Conservation (phyloP, 2,888 invertebrate genomes). For the Ganaspis brasiliensis region DNA sequence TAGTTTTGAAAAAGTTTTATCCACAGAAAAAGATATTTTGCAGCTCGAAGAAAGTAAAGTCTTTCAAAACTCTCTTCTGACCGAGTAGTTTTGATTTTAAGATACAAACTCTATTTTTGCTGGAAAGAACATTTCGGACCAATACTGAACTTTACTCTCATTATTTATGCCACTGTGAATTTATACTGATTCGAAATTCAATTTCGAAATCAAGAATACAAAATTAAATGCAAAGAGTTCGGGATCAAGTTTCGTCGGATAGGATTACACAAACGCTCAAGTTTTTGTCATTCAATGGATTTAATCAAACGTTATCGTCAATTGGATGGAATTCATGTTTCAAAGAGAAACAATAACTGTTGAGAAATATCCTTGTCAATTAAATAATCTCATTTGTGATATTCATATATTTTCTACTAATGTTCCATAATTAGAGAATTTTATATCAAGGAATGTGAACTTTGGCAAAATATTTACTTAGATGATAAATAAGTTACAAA, state of each 20-base stretch:
- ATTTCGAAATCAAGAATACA: slow-evolving; percentile 48
- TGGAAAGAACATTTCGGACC: not conserved
- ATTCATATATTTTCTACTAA: not conserved
- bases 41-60: not conserved
- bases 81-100: not conserved
- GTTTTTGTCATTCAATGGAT: not conserved
- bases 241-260: slow-evolving; percentile 26
- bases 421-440: no score
- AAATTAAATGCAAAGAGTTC: slow-evolving; percentile 52
- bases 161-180: slow-evolving; percentile 15
- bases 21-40: not conserved
- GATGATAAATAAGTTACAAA: no score
- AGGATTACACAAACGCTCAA: slow-evolving; percentile 9
- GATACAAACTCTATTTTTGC: not conserved
- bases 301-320: not conserved
- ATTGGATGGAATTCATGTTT: slow-evolving; percentile 6
- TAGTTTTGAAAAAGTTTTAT: slow-evolving; percentile 22
- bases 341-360: not conserved
- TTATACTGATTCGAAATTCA: not conserved
- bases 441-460: no score
- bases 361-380: not conserved
- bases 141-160: not conserved
- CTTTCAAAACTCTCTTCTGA: not conserved
- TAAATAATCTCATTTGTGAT: not conserved
- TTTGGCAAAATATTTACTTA: no score